These are phyloP conservation scores for Clupea harengus DNA, from an alignment of 2,113 vertebrate genomes.

Conservation along the genomic window DNA sequence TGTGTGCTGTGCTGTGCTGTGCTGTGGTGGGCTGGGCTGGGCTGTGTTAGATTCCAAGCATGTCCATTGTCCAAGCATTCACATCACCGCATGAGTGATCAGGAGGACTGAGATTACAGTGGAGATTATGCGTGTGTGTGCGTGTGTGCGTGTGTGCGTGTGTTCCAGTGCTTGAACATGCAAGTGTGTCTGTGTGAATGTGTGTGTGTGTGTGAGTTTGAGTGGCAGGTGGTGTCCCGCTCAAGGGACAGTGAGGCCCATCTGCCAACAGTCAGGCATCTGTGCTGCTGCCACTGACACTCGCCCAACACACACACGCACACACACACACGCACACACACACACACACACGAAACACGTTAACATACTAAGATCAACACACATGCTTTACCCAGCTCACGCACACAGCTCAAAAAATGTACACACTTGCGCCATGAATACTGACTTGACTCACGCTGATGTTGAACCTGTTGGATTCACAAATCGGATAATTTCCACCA, in stretches of 20 bases:
- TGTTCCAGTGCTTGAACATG: background rate
- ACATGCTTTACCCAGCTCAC: background rate
- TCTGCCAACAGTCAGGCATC: conserved; percentile 33
- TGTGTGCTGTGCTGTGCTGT: background rate
- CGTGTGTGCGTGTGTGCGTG: background rate
- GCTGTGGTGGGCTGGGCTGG: no score
- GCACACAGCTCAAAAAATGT: background rate
- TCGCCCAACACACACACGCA: background rate
- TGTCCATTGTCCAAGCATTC: background rate
- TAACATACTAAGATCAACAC: background rate
- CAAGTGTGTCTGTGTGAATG: conserved; percentile 12
- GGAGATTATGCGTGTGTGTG: background rate
- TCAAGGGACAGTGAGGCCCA: conserved; percentile 22
- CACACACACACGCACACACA: background rate
- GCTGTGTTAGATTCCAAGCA: background rate
- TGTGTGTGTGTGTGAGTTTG: background rate
- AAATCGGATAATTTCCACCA: background rate
- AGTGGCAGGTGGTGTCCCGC: conserved; percentile 37
- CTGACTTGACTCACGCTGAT: background rate
- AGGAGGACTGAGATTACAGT: background rate
- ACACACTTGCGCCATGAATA: no score
- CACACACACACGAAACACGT: background rate
- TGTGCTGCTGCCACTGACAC: conserved; percentile 26
- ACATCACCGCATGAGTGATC: background rate
- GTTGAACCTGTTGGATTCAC: conserved; percentile 13